Evolutionary conservation across 2,113 vertebrate genomes (phyloP), one percentile per base, ranked within the genome.

Genomic region (Neotoma lepida): DNA sequence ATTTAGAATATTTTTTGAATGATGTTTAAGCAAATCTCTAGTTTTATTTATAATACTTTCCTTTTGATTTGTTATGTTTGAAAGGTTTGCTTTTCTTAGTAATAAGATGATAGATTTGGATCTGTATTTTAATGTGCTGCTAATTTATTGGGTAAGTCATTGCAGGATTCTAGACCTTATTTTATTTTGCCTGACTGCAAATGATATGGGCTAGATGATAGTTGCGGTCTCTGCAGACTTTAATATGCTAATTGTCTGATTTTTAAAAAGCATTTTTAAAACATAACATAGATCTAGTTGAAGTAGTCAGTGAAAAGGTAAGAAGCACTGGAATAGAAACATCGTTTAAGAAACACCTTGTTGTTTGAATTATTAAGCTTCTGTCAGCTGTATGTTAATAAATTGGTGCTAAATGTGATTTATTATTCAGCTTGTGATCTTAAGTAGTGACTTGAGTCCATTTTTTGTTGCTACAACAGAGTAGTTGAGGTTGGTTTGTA

Each of bases 81-180:
- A 92, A 84, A 87, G 2, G 1, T 86, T 82, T 86, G 2, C 35
- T 87, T 3, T 68, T 56, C 8, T 90, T 92, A 44, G 33, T 90
- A 61, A 86, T 95, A 96, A 94, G 46, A 74, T 70, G 78, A 51
- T 71, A 89, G 30, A 74, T 97, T 93, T 94, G 24, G 44, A 86
- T 26, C 78, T 93, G 49, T 56, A 85, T 87, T 89, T 58, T 90
- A 70, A 84, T 74, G 17, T 82, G 9, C 68, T 9, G 70, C 78
- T 80, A 26, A 85, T 88, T 82, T 54, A 56, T 56, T 86, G 41
- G 56, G 12, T 58, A 92, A 13, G 20, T 87, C 7, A 54, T 35
- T 77, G 64, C 77, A 6, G 1, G 73, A 24, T 77, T 80, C 9
- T 30, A 73, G 61, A 78, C 9, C 14, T 90, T 44, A 35, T 66